Base-by-base conservation (phyloP, 2,113 vertebrate genomes). In the Kryptolebias marmoratus region DNA sequence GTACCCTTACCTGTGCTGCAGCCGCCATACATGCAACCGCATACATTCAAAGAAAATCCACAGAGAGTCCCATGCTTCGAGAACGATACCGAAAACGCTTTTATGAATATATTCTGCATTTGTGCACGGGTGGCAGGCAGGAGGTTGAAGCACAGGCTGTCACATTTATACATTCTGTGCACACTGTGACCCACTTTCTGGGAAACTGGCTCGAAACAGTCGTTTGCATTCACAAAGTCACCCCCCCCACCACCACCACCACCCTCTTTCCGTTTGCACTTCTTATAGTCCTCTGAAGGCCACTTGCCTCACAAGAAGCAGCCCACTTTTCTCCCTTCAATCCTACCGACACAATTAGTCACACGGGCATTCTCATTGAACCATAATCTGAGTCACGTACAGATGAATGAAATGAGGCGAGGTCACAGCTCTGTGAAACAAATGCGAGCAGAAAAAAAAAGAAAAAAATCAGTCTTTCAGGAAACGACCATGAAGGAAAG, bases 101-200 rank as follows among this genome's bases (percentile, higher is more conserved):
- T 63, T 18, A 16, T 22, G 69, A 57, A 49, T 50, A 62, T 64
- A 66, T 73, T 52, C 1, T 2, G 48, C 57, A 74, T 83, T 77
- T 65, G 68, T 52, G 49, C 59, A 42, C n/a, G 4, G 22, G 5
- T 55, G 11, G 49, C 9, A 32, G 55, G 50, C 45, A 27, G n/a
- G 18, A 42, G 54, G 47, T 27, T 3, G 54, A 65, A 27, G 45
- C 66, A 27, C 76, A 12, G 56, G 69, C 36, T 22, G 14, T 45
- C 28, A 18, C 5, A 57, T 73, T 67, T 61, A 49, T 64, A 48
- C 48, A 48, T 64, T 64, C 28, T 45, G 13, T 64, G 58, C 59
- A 50, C 6, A 27, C 57, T 30, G 53, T 84, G 86, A 81, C 83
- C 88, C 67, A 84, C 76, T 90, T 88, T 58, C 36, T 67, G 59